A percentile compares a stretch with the other conserved stretches of the same genome.
Conservation (phyloP, 2,113 vertebrate genomes). For the Donacobius atricapilla region DNA sequence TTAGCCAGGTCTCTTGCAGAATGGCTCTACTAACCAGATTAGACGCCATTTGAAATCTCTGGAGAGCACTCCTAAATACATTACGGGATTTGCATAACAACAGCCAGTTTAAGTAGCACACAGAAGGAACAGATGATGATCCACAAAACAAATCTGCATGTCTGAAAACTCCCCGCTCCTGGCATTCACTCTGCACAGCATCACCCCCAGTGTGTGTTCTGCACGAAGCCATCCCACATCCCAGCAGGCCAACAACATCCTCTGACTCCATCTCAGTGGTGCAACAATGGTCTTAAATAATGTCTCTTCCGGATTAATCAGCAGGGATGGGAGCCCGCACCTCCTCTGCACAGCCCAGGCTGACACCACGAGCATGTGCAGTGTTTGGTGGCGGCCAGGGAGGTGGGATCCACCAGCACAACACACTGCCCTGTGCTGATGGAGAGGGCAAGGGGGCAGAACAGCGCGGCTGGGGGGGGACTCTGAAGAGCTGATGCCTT, state of each 20-base stretch:
- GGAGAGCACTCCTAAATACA: slow-evolving; percentile 44
- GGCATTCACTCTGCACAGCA: neutral
- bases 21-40: slow-evolving; percentile 44
- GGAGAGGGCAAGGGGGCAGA: neutral
- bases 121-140: slow-evolving; percentile 38
- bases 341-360: neutral
- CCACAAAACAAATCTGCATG: slow-evolving; percentile 8
- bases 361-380: fast-evolving
- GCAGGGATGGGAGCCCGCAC: neutral
- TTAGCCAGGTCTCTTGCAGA: neutral
- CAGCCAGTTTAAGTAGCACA: slow-evolving; percentile 26
- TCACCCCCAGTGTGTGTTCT: neutral
- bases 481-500: neutral
- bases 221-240: neutral
- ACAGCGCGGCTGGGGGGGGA: neutral
- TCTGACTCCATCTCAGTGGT: neutral
- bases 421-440: neutral
- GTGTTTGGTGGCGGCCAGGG: neutral
- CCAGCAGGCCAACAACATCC: neutral
- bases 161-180: neutral
- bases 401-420: fast-evolving
- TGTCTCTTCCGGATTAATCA: fast-evolving
- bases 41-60: slow-evolving; percentile 37
- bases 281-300: neutral
- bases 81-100: slow-evolving; percentile 54